A percentile compares a stretch with the other conserved stretches of the same genome.
Evolutionary conservation across 2,888 invertebrate genomes (phyloP).

Genomic region (Pammene fasciana): DNA sequence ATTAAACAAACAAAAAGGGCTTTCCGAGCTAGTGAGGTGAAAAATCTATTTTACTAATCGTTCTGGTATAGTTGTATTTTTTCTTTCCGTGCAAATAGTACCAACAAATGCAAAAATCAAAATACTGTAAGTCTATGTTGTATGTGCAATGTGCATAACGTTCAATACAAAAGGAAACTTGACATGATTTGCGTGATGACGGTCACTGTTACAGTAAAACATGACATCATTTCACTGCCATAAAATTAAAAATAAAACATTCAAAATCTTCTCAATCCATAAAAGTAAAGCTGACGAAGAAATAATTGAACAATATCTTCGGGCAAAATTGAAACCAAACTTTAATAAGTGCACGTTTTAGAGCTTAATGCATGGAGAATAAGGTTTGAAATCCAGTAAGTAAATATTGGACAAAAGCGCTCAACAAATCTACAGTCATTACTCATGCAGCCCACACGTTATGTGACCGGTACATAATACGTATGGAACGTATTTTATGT

Average conservation of each 20-base stretch:
- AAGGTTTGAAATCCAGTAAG: background rate
- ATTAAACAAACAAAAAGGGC: no score
- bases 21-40: no score
- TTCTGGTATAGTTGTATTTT: no score
- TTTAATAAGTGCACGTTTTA: background rate
- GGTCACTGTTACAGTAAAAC: conserved; percentile 22
- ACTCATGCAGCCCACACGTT: conserved; percentile 60
- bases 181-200: background rate
- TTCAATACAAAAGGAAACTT: background rate
- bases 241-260: conserved; percentile 21
- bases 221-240: conserved; percentile 32
- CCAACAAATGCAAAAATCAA: no score
- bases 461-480: conserved; percentile 15
- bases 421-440: conserved; percentile 51
- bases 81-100: no score
- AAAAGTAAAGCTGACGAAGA: conserved; percentile 14
- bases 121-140: background rate
- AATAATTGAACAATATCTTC: conserved; percentile 20
- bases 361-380: background rate
- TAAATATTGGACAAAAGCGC: background rate
- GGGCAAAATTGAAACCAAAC: background rate
- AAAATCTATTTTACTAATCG: no score
- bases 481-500: conserved; percentile 8
- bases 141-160: background rate
- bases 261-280: conserved; percentile 15